Base-by-base conservation (phyloP, 1,140 invertebrate genomes). In the Achatina immaculata region DNA sequence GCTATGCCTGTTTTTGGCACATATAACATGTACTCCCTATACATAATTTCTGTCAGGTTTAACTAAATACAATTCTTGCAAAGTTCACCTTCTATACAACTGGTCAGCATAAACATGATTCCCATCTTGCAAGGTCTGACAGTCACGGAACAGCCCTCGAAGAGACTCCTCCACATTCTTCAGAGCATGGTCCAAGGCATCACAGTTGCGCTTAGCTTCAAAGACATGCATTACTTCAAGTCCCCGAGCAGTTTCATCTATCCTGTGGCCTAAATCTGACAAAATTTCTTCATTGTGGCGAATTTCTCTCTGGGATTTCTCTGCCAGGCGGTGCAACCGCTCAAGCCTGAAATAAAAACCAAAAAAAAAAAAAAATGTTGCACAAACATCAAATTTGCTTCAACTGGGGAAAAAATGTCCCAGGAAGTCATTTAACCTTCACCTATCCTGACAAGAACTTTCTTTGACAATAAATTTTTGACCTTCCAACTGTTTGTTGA, bases 151-250 rank as follows among this genome's bases (percentile, higher is more conserved):
- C 92, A 99, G 94, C 71, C 95, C 95, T 87, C 97, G 95, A 76
- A 99, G 97, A 82, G 94, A 95, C 74, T 95, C 94, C 92, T 99
- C 98, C 69, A 96, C 94, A 79, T 93, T 93, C 36, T 95, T 93
- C 55, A 99, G 94, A 81, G 99, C 96, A 69, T 95, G 94, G 86
- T 99, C 97, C 40, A 99, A 93, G 78, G 96, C 93, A 90, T 98
- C 97, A 75, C 96, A 97, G 84, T 96, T 96, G 85, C 95, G 94
- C 90, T 99, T 99, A 36, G 97, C 96, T 89, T 99, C 97, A 34
- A 97, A 93, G 4, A 97, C 97, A 92, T 99, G 96, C 45, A 98
- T 93, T 40, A 95, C 93, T 83, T 96, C 95, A 74, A 98, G 94
- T 74, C 96, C 93, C 28, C 95, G 93, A 90, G 99, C 97, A 80